phyloP scores from a whole-genome alignment of 92 coral and sea anemone species.

The Zoanthus sansibaricus region DNA sequence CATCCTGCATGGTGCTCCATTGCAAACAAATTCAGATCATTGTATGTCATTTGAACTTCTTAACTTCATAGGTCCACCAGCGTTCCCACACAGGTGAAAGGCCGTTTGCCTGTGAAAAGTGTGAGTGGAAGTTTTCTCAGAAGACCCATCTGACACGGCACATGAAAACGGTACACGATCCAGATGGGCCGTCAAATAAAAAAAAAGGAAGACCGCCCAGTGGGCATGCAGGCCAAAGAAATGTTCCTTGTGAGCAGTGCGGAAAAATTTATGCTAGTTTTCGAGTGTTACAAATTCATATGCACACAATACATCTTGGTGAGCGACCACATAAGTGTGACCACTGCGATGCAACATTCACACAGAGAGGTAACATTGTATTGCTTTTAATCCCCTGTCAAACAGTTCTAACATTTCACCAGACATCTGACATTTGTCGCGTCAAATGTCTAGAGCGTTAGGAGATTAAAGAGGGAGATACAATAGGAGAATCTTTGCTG shows the following conservation, averaged over 20 bases:
- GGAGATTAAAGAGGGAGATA: background rate
- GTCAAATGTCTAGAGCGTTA: background rate
- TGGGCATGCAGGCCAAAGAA: conserved; percentile 17
- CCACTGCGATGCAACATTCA: conserved; percentile 82
- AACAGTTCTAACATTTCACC: background rate
- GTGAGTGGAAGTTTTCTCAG: conserved; percentile 85
- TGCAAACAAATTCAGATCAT: too few relatives aligned
- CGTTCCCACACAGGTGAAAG: conserved; percentile 89
- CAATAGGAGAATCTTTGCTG: too few relatives aligned
- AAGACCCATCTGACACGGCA: conserved; percentile 83
- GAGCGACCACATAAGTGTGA: conserved; percentile 82
- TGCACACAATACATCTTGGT: conserved; percentile 74
- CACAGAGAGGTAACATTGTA: conserved; percentile 74
- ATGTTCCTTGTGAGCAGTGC: conserved; percentile 68
- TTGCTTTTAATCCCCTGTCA: conserved; percentile 1
- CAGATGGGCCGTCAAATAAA: conserved; percentile 30
- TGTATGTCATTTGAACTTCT: background rate
- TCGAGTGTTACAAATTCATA: conserved; percentile 76
- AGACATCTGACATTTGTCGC: background rate
- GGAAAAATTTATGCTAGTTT: conserved; percentile 75
- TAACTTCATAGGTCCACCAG: conserved; percentile 67
- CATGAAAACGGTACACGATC: conserved; percentile 70
- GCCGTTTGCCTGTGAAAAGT: conserved; percentile 78
- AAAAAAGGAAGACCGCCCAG: conserved; percentile 21
- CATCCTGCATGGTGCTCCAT: too few relatives aligned